phyloP scores from a whole-genome alignment of 1,140 invertebrate genomes.

The Saccostrea cuccullata region DNA sequence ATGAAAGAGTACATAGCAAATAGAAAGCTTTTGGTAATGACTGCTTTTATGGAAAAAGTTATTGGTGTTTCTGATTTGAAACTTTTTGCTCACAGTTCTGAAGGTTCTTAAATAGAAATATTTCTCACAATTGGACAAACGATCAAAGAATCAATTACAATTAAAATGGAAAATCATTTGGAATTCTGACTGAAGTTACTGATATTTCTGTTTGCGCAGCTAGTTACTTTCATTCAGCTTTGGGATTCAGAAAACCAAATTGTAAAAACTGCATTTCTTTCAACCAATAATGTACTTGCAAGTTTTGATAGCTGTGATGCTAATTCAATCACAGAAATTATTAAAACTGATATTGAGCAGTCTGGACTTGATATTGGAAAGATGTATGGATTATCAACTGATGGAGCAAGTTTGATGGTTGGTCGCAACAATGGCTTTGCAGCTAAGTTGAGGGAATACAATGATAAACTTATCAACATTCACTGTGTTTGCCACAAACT shows the following conservation, averaged over 20 bases:
- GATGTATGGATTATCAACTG: conserved; percentile 31
- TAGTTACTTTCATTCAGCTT: conserved; percentile 53
- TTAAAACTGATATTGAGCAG: conserved; percentile 2
- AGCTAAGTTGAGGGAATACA: not conserved
- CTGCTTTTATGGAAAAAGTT: conserved; percentile 45
- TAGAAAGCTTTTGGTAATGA: conserved; percentile 12
- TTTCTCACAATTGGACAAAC: conserved; percentile 45
- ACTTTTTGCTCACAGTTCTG: conserved; percentile 48
- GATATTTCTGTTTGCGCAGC: conserved; percentile 36
- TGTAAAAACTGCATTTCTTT: conserved; percentile 44
- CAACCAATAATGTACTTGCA: conserved; percentile 30
- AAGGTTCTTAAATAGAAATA: conserved; percentile 24
- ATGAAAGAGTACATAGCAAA: no score
- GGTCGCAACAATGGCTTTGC: conserved; percentile 38
- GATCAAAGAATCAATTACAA: conserved; percentile 19
- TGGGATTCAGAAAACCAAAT: not conserved
- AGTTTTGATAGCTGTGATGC: conserved; percentile 34
- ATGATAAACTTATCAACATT: conserved; percentile 34
- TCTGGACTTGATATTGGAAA: not conserved
- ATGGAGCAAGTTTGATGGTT: conserved; percentile 46
- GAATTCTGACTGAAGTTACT: conserved; percentile 41
- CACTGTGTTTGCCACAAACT: conserved; percentile 58
- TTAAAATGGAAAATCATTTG: conserved; percentile 27
- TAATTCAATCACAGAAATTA: conserved; percentile 16
- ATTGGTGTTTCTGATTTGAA: conserved; percentile 28